These are phyloP conservation scores for Drosophila birchii DNA, from an alignment of 2,888 invertebrate genomes.

Conservation along the genomic window DNA sequence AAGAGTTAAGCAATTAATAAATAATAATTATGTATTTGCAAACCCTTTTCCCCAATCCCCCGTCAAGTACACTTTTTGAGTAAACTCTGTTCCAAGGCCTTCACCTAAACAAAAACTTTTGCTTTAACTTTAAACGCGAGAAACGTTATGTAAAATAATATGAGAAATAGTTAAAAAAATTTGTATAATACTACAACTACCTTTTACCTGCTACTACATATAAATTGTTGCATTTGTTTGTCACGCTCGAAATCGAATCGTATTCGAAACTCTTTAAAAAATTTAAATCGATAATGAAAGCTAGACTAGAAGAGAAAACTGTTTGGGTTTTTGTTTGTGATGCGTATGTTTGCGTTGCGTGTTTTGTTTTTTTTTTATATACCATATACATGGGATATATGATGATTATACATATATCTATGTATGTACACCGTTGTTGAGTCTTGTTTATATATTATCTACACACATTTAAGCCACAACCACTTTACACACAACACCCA, in stretches of 20 bases:
- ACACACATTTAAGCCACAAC: conserved; percentile 44
- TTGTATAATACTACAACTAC: conserved; percentile 34
- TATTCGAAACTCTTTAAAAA: conserved; percentile 24
- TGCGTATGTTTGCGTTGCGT: conserved; percentile 59
- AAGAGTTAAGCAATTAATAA: conserved; percentile 39
- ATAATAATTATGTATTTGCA: conserved; percentile 45
- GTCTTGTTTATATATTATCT: conserved; percentile 67
- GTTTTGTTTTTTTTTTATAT: conserved; percentile 51
- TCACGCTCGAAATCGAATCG: conserved; percentile 26
- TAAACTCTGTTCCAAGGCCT: conserved; percentile 46
- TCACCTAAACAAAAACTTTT: conserved; percentile 27
- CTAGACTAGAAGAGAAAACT: conserved; percentile 32
- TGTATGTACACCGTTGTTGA: conserved; percentile 69
- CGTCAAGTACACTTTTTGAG: conserved; percentile 26
- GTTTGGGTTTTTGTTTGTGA: conserved; percentile 50
- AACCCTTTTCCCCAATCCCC: not conserved
- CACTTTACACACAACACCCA: conserved; percentile 31
- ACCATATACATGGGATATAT: conserved; percentile 39
- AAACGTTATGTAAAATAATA: conserved; percentile 12
- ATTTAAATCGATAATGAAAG: conserved; percentile 27
- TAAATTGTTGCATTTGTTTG: conserved; percentile 53
- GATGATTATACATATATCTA: conserved; percentile 25
- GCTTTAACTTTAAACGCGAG: conserved; percentile 35
- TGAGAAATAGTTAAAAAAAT: conserved; percentile 30
- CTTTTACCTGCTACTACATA: conserved; percentile 21